Evolutionary conservation across 2,113 vertebrate genomes (phyloP), one percentile per base, ranked within the genome.

Genomic region (Centrocercus urophasianus): DNA sequence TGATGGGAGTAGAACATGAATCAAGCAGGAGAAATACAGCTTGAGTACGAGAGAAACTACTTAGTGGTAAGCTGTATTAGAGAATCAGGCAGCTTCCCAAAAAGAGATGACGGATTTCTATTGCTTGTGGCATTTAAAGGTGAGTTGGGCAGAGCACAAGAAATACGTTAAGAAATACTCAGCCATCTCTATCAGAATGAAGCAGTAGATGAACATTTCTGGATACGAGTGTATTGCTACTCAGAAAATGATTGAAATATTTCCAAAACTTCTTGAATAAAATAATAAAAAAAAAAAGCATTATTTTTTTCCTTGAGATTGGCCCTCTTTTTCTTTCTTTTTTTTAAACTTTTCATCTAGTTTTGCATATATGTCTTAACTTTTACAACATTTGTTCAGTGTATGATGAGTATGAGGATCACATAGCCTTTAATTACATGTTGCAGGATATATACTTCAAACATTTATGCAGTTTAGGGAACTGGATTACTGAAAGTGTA

Each of bases 41-140:
- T 87, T 60, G 56, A 88, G 76, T 93, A 96, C 96, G 83, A 86
- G 88, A 96, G 95, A 91, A 97, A 95, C 95, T 97, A 95, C 96
- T 96, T 96, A 97, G 91, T n/a, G 54, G 70, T 92, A 95, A 97
- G 86, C 89, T 92, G 83, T 89, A 93, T 96, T 96, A 89, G 89
- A 75, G 93, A 93, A 94, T 95, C 93, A 96, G 97, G 96, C 96
- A 96, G 95, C 93, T 97, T 97, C 97, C 94, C 93, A 96, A 93
- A 96, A 96, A 96, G 94, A 87, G 52, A 91, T 81, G 93, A 82
- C 11, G 40, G 93, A 90, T 76, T 82, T 95, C 67, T 91, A 86
- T 85, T 96, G 65, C 64, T 86, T 52, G 86, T 94, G 93, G 96
- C 93, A 88, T 94, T 96, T 96, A 78, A 91, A 95, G 82, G 75